Evolutionary conservation across 1,140 invertebrate species (phyloP).

Genomic region (Dufourea novaeangliae): DNA sequence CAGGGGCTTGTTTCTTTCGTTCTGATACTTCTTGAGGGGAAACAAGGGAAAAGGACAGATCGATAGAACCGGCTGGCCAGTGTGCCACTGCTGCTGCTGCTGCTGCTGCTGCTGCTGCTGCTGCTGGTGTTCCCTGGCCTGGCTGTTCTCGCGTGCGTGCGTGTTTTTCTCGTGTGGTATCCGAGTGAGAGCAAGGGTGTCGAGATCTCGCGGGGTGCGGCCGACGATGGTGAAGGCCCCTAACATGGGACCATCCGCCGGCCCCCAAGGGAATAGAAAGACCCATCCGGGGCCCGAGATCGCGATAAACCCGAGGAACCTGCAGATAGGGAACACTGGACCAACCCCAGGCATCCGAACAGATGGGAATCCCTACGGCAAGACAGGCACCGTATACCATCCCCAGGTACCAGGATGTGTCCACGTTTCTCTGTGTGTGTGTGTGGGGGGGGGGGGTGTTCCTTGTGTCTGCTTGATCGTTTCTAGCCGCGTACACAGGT

Average conservation of each 20-base stretch:
- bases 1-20: slow-evolving; percentile 5
- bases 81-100: too few relatives aligned
- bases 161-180: not conserved
- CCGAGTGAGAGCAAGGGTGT: not conserved
- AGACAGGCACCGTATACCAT: slow-evolving; percentile 55
- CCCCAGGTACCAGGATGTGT: slow-evolving; percentile 66
- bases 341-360: slow-evolving; percentile 51
- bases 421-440: not conserved
- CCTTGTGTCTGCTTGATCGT: not conserved
- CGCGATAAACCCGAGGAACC: slow-evolving; percentile 75
- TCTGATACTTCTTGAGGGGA: slow-evolving; percentile 24
- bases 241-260: slow-evolving; percentile 58
- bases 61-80: slow-evolving; percentile 67
- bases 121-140: slow-evolving; percentile 27
- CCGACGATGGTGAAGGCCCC: slow-evolving; percentile 75
- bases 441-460: too few relatives aligned
- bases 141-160: not conserved
- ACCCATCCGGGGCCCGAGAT: slow-evolving; percentile 71
- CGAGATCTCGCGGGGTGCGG: slow-evolving; percentile 66
- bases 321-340: slow-evolving; percentile 55
- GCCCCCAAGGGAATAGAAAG: slow-evolving; percentile 56
- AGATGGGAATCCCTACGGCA: slow-evolving; percentile 59
- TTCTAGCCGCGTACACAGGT: too few relatives aligned
- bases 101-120: too few relatives aligned
- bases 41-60: slow-evolving; percentile 59